Evolutionary conservation across 2,113 vertebrate genomes (phyloP).

Genomic region (Chaetura pelagica): DNA sequence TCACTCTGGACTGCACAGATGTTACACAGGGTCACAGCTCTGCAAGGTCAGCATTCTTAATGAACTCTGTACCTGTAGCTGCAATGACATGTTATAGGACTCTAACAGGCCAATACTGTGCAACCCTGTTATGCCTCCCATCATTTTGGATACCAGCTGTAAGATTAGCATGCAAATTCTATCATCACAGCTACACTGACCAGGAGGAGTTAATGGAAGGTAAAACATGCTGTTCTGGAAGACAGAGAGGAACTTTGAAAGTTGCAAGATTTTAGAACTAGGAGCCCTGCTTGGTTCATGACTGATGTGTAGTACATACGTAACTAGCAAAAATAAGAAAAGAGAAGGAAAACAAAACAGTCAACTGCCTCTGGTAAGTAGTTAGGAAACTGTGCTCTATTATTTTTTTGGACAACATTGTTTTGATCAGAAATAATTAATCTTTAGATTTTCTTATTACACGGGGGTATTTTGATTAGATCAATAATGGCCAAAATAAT

Average conservation of each 20-base stretch:
- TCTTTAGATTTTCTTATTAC: background rate
- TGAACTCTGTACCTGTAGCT: background rate
- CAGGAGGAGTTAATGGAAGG: background rate
- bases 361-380: background rate
- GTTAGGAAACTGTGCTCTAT: background rate
- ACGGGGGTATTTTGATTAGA: background rate
- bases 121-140: background rate
- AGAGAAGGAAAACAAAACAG: background rate
- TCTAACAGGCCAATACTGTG: background rate
- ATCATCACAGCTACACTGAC: background rate
- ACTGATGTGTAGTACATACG: background rate
- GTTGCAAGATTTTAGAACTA: background rate
- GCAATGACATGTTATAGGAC: fast-evolving
- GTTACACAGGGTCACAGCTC: background rate
- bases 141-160: background rate
- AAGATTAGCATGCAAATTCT: background rate
- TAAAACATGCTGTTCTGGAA: background rate
- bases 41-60: background rate
- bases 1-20: background rate
- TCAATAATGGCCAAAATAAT: background rate
- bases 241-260: background rate
- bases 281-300: background rate
- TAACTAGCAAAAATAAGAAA: background rate
- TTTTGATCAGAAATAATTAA: background rate
- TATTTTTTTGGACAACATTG: background rate